Evolutionary conservation across 2,797 vertebrate species (phyloP).

Genomic region (Coluber constrictor): DNA sequence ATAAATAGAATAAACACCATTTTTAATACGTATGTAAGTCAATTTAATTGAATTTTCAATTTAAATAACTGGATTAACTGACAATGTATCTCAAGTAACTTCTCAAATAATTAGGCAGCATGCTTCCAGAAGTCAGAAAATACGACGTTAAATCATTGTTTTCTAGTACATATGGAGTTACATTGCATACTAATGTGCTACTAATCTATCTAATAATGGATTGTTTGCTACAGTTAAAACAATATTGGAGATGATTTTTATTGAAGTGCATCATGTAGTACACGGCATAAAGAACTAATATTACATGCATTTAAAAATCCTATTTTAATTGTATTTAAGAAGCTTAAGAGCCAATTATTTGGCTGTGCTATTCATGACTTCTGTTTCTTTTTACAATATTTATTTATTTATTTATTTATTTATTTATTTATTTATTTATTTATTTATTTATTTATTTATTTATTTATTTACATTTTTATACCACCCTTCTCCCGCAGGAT

Average conservation of each 20-base stretch:
- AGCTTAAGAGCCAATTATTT: not conserved
- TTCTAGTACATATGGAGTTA: not conserved
- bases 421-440: no score
- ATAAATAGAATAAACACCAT: not conserved
- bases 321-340: not conserved
- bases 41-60: not conserved
- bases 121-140: not conserved
- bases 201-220: not conserved
- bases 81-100: not conserved
- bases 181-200: not conserved
- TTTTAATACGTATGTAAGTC: not conserved
- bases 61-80: not conserved
- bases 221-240: not conserved
- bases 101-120: not conserved
- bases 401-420: no score
- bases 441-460: no score
- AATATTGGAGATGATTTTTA: not conserved
- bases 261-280: not conserved
- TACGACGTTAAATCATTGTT: not conserved
- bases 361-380: not conserved
- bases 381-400: not conserved
- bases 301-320: not conserved
- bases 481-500: no score
- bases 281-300: not conserved
- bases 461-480: no score